Evolutionary conservation across 2,888 invertebrate genomes (phyloP).

Genomic region (Lacanobia wlatinum): DNA sequence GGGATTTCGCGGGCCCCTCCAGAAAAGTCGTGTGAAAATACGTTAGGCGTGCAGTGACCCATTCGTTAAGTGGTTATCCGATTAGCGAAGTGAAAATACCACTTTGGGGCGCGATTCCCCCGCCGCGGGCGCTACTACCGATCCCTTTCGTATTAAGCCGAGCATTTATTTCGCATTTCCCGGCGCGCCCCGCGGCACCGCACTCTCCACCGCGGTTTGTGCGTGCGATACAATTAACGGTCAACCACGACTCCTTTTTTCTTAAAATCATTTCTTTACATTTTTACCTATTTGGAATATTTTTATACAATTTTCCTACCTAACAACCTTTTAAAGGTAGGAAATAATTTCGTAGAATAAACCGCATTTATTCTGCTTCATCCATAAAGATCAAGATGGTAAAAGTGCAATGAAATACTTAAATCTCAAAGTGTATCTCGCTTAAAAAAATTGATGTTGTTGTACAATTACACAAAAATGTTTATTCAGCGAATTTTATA

Average conservation of each 20-base stretch:
- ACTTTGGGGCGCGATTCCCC: constrained; percentile 90
- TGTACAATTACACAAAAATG: constrained; percentile 87
- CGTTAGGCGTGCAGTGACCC: constrained; percentile 91
- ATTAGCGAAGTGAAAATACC: constrained; percentile 92
- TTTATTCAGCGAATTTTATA: constrained; percentile 89
- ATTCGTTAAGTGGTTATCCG: constrained; percentile 92
- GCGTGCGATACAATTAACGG: constrained; percentile 83
- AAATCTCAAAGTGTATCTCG: constrained; percentile 66
- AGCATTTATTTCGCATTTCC: constrained; percentile 90
- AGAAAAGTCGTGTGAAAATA: constrained; percentile 90
- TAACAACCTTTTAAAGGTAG: not conserved
- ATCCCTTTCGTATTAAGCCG: constrained; percentile 89
- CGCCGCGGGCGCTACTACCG: constrained; percentile 85
- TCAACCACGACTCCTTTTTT: constrained; percentile 78
- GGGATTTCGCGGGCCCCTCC: constrained; percentile 83
- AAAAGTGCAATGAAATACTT: constrained; percentile 68
- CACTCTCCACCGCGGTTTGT: constrained; percentile 77
- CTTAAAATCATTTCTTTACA: constrained; percentile 55
- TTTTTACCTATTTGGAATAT: not conserved
- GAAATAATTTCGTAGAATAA: constrained; percentile 1
- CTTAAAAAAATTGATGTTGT: constrained; percentile 77
- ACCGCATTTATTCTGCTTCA: constrained; percentile 1
- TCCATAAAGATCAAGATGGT: constrained; percentile 43
- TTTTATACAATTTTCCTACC: not conserved
- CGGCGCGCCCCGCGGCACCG: constrained; percentile 82